Percentiles rank a stretch among this genome's conserved stretches.
phyloP scores from a whole-genome alignment of 2,113 vertebrate genomes.

The Gracilinanus agilis region DNA sequence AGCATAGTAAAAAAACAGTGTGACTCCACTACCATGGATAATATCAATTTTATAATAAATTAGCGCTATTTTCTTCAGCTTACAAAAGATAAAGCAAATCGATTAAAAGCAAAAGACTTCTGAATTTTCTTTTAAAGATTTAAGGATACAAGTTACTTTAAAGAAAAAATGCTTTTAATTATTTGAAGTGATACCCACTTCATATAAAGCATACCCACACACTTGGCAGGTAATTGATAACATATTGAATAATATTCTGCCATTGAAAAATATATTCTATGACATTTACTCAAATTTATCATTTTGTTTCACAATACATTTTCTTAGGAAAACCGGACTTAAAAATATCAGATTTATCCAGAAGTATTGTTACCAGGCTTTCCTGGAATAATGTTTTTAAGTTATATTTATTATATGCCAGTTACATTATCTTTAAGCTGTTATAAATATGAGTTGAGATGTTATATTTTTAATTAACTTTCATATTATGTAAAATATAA shows the following conservation, averaged over 20 bases:
- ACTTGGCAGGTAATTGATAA: not conserved
- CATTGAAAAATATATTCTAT: not conserved
- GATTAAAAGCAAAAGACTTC: constrained; percentile 38
- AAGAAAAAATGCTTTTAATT: constrained; percentile 32
- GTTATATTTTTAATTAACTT: not conserved
- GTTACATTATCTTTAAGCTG: constrained; percentile 34
- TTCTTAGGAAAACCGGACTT: constrained; percentile 29
- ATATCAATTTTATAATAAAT: constrained; percentile 36
- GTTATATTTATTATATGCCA: constrained; percentile 28
- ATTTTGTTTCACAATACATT: constrained; percentile 1
- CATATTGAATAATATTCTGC: not conserved
- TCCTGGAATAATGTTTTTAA: not conserved
- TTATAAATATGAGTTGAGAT: constrained; percentile 44
- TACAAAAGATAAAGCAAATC: constrained; percentile 42
- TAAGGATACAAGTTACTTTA: constrained; percentile 43
- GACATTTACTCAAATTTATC: constrained; percentile 18
- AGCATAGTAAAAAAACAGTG: not conserved
- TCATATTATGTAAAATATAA: not conserved
- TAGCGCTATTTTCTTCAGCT: constrained; percentile 21
- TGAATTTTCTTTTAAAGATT: constrained; percentile 41
- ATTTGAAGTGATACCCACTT: not conserved
- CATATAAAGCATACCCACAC: not conserved
- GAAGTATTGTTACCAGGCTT: constrained; percentile 23
- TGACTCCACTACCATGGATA: not conserved
- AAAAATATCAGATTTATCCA: constrained; percentile 23